Evolutionary conservation across 2,888 invertebrate species (phyloP).

Genomic region (Cephus spinipes): DNA sequence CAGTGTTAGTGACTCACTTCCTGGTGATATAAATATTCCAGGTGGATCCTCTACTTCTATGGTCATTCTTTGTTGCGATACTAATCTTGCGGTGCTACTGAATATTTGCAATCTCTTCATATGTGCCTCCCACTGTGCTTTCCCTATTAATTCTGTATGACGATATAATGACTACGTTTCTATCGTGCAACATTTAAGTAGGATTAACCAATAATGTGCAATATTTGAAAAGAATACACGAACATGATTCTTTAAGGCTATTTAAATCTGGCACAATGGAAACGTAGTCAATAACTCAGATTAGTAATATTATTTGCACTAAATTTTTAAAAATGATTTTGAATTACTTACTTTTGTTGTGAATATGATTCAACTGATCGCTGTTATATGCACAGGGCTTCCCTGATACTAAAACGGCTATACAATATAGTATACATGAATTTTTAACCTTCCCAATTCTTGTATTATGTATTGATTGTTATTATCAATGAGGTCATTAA

Average conservation of each 20-base stretch:
- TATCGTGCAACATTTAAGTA: too few species aligned
- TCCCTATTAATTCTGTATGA: slow-evolving; percentile 49
- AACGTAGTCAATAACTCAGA: too few species aligned
- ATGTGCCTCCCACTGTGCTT: slow-evolving; percentile 60
- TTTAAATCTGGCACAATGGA: too few species aligned
- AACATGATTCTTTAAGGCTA: background rate
- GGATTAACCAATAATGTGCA: too few species aligned
- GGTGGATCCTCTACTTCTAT: slow-evolving; percentile 51
- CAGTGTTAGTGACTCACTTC: slow-evolving; percentile 41
- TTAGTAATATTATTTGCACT: too few species aligned
- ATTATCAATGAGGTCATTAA: too few species aligned
- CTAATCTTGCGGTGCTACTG: slow-evolving; percentile 51
- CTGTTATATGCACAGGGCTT: slow-evolving; percentile 70
- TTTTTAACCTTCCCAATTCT: too few species aligned
- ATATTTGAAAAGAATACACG: slow-evolving; percentile 4
- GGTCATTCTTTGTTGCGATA: slow-evolving; percentile 44
- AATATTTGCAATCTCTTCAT: slow-evolving; percentile 53
- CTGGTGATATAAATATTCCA: slow-evolving; percentile 53
- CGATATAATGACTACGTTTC: slow-evolving; percentile 12
- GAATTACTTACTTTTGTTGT: slow-evolving; percentile 41
- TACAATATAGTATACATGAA: slow-evolving; percentile 31
- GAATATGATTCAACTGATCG: slow-evolving; percentile 64
- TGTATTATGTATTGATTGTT: too few species aligned
- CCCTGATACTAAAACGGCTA: slow-evolving; percentile 74
- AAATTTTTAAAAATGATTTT: too few species aligned